A percentile compares a stretch with the other conserved stretches of the same genome.
These are phyloP conservation scores for Euspilapteryx auroguttella DNA, from an alignment of 2,888 invertebrate species.

Conservation along the genomic window DNA sequence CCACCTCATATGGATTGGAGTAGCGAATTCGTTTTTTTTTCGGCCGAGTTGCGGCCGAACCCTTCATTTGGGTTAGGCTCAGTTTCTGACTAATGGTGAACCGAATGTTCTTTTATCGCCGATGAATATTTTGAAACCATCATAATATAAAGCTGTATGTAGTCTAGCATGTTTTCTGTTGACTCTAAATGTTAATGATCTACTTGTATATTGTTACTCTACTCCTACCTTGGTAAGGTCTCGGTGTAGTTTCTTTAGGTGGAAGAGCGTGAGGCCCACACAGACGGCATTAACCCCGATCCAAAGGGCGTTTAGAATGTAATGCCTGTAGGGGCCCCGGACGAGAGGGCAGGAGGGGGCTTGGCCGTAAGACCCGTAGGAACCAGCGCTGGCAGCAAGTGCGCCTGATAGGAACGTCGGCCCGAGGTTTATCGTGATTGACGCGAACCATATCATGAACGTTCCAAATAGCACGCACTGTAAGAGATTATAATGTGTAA, in stretches of 20 bases:
- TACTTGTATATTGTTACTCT: no score
- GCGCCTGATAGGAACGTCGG: conserved; percentile 85
- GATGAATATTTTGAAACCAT: no score
- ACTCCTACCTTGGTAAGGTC: conserved; percentile 77
- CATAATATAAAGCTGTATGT: no score
- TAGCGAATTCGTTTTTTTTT: no score
- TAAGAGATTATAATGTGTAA: conserved; percentile 17
- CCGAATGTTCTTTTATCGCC: no score
- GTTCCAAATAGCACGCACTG: conserved; percentile 90
- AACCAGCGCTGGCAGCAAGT: conserved; percentile 76
- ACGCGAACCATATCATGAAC: conserved; percentile 93
- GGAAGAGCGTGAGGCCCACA: conserved; percentile 80
- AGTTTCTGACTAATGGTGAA: no score
- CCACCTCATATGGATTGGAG: no score
- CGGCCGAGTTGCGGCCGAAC: no score
- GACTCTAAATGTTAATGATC: no score
- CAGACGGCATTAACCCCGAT: conserved; percentile 87
- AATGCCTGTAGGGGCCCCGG: conserved; percentile 85
- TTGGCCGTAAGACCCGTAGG: conserved; percentile 66
- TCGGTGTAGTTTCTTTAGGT: conserved; percentile 78
- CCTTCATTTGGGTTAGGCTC: no score
- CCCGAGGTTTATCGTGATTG: conserved; percentile 87
- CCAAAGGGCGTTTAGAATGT: conserved; percentile 89
- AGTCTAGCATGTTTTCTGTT: no score
- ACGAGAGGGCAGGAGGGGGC: conserved; percentile 84